Evolutionary conservation across 2,888 invertebrate genomes (phyloP).

Genomic region (Alloplasta piceator): DNA sequence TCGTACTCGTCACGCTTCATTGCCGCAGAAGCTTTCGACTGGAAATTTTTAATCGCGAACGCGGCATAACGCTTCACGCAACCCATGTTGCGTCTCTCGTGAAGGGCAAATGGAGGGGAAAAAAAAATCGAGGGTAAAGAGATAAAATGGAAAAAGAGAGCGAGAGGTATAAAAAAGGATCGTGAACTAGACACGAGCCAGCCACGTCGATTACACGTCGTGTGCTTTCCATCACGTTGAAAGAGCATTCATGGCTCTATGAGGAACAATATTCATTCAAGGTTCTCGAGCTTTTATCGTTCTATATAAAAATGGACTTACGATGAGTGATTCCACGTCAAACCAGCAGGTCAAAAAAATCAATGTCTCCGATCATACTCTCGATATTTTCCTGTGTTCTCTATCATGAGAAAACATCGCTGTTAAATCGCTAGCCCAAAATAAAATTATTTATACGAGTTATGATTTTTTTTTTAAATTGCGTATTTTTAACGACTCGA

Average conservation of each 20-base stretch:
- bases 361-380: too few relatives aligned
- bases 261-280: constrained; percentile 59
- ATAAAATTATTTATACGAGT: too few relatives aligned
- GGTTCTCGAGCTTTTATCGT: constrained; percentile 49
- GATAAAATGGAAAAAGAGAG: neutral
- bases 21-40: constrained; percentile 57
- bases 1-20: constrained; percentile 63
- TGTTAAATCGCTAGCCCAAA: too few relatives aligned
- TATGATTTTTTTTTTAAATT: too few relatives aligned
- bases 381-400: too few relatives aligned
- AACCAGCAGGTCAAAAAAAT: too few relatives aligned
- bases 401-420: too few relatives aligned
- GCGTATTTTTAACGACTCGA: too few relatives aligned
- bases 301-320: too few relatives aligned
- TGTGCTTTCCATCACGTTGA: constrained; percentile 51
- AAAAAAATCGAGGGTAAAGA: constrained; percentile 40
- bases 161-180: constrained; percentile 21
- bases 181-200: constrained; percentile 61
- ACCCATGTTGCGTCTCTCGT: constrained; percentile 16
- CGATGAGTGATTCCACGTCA: too few relatives aligned
- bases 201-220: constrained; percentile 57
- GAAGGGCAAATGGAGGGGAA: constrained; percentile 19
- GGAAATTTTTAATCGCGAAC: constrained; percentile 69
- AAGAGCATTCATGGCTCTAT: constrained; percentile 40
- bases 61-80: neutral